Evolutionary conservation across 1,140 invertebrate species (phyloP).

Genomic region (Ostrea edulis): DNA sequence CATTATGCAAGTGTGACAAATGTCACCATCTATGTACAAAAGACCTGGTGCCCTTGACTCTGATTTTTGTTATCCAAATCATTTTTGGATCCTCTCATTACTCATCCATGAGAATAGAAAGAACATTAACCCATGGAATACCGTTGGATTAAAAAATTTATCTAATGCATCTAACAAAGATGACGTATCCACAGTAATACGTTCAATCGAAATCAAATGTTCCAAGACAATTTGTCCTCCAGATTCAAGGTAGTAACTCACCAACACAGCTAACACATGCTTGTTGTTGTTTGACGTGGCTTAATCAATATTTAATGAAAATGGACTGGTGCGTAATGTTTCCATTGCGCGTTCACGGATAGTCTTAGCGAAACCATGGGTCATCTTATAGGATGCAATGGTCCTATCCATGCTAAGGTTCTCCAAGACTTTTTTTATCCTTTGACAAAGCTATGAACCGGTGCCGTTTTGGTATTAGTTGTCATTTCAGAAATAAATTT

Average conservation of each 20-base stretch:
- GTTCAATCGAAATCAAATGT: constrained; percentile 42
- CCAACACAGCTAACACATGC: constrained; percentile 58
- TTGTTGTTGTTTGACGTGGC: constrained; percentile 55
- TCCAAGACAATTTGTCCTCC: constrained; percentile 24
- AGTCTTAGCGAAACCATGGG: constrained; percentile 49
- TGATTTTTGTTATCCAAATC: constrained; percentile 63
- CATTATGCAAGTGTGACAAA: too few relatives aligned
- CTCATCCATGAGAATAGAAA: constrained; percentile 28
- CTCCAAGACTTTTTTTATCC: constrained; percentile 47
- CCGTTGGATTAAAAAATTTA: constrained; percentile 47
- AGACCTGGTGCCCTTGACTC: constrained; percentile 61
- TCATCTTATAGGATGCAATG: constrained; percentile 58
- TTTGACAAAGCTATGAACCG: too few relatives aligned
- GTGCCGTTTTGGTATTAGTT: too few relatives aligned
- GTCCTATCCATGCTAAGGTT: constrained; percentile 41
- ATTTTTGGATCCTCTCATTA: constrained; percentile 67
- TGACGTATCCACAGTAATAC: constrained; percentile 49
- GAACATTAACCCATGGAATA: constrained; percentile 66
- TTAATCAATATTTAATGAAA: constrained; percentile 67
- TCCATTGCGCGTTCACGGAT: constrained; percentile 35
- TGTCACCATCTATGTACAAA: constrained; percentile 69
- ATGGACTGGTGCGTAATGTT: constrained; percentile 39
- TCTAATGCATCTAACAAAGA: constrained; percentile 54
- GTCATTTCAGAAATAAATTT: too few relatives aligned
- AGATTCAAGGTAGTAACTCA: constrained; percentile 42